Base-by-base conservation (phyloP, 2,888 invertebrate genomes). In the Macrophya alboannulata region DNA sequence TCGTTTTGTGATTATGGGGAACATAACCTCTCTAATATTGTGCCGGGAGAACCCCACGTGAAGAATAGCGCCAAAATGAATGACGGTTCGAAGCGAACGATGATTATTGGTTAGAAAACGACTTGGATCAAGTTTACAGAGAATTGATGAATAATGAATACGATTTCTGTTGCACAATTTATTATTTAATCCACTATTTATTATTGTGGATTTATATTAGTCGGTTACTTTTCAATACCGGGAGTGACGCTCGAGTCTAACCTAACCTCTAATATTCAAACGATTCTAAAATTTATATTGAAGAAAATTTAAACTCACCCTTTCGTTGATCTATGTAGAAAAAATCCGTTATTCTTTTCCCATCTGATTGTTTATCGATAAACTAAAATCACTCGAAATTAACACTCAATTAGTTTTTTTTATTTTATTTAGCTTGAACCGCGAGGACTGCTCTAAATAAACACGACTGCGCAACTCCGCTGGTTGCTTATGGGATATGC, bases 241-340 rank as follows among this genome's bases (percentile, higher is more conserved):
- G 45, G 17, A 12, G 4, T 12, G 9, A 40, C 72, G n/a, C 12
- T 9, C 65, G 31, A 68, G 25, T 8, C 21, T 10, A 4, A 74
- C 55, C 77, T 77, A 77, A 77, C 77, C 77, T 77, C 55, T 15
- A 31, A 51, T 55, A 37, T 77, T 37, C 51, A 55, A 37, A 77
- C 8, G 15, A 17, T 31, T n/a, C 5, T 17, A 31, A 15, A 37
- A 31, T 25, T 15, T 17, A 51, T 48, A 77, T 51, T 51, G 0
- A 37, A 17, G 9, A n/a, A 25, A 48, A 37, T 77, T 48, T 51
- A 3, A 12, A 55, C 77, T 77, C 31, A 77, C 77, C 77, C 31
- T 77, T 77, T n/a, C 12, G 76, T 15, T 37, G 55, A 37, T 77
- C 31, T 55, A 37, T 15, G 31, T 17, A 62, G 51, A 77, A 77